Evolutionary conservation across 2,797 vertebrate species (phyloP), one percentile per base, ranked within the genome.

Genomic region (Liasis olivaceus): DNA sequence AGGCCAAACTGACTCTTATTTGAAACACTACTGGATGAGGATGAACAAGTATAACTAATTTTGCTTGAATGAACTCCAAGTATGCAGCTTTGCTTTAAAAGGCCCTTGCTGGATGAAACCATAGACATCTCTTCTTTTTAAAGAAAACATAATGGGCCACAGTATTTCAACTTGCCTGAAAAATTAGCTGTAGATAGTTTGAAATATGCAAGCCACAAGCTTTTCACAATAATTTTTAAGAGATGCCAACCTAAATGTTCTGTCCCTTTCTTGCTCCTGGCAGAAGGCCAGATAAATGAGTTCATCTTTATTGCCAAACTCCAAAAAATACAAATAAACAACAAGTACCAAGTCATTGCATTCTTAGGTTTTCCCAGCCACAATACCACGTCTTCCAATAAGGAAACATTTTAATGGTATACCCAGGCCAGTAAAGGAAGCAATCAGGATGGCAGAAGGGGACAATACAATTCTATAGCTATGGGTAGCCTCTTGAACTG

Each of bases 261-360:
- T 64, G 56, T 4, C 86, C 28, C 4, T n/a, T 63, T 96, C 90
- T 93, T 93, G 91, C 60, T 36, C 15, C 87, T 90, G 87, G 63
- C 86, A 85, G 69, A 91, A 1, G 92, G 91, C 94, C 95, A 91
- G 95, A 95, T 85, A 94, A 89, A 94, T 92, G 90, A 94, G 89
- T 66, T 31, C 90, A 81, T 95, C 95, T 95, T 56, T 87, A 89
- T 93, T 95, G 31, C 54, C 64, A 93, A 94, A 95, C 95, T 91
- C 4, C 9, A 28, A 4, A 85, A 85, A 90, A 24, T 58, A 51
- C 15, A 42, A 42, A 59, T 36, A 59, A 12, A 20, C n/a, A 12
- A 20, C n/a, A 85, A 36, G 87, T 81, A 28, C 60, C 90, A 92
- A 89, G 59, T 93, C 87, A 84, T 81, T 93, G 94, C 97, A 94